Evolutionary conservation across 1,140 invertebrate species (phyloP), one percentile per base, ranked within the genome.

Genomic region (Venturia canescens): DNA sequence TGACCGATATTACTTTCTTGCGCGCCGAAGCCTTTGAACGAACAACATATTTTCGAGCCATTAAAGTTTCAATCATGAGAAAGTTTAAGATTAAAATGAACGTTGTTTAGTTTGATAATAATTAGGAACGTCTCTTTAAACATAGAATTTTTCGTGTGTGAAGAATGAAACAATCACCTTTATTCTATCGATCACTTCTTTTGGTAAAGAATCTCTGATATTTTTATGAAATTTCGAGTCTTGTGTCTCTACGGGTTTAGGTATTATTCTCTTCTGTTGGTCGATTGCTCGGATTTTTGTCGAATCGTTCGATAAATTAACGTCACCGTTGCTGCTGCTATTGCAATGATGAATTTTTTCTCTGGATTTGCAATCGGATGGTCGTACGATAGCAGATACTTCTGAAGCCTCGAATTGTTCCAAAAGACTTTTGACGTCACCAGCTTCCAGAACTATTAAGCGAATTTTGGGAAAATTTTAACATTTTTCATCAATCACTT

Each of bases 361-460:
- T 23, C 60, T n/a, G 23, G 69, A 57, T 63, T 77, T 77, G 27
- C 3, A 50, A 38, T 9, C 50, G 21, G 48, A 29, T 21, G 70
- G 31, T 15, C 69, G 34, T 53, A n/a, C 48, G 2, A 44, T 21
- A n/a, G 60, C 23, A 3, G 78, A 60, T 26, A 81, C 86, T 85
- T 92, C 91, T 0, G 90, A 88, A 31, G 92, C 91, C 87, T 94
- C 93, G 89, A 94, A 94, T 85, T 94, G 92, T 77, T 93, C 93
- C 23, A 94, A 83, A 13, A 94, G 88, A 87, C 92, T 93, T 7
- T 88, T 88, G 7, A 93, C 82, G 87, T 93, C 93, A 21, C 88
- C 85, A 80, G 93, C 93, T 88, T 93, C 90, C n/a, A 93, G 82
- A 50, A 90, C 93, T 91, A 78, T 31, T 84, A 84, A 80, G 13